Percentiles rank a stretch among this genome's conserved stretches.
phyloP scores from a whole-genome alignment of 2,113 vertebrate species.

The Heteronetta atricapilla region DNA sequence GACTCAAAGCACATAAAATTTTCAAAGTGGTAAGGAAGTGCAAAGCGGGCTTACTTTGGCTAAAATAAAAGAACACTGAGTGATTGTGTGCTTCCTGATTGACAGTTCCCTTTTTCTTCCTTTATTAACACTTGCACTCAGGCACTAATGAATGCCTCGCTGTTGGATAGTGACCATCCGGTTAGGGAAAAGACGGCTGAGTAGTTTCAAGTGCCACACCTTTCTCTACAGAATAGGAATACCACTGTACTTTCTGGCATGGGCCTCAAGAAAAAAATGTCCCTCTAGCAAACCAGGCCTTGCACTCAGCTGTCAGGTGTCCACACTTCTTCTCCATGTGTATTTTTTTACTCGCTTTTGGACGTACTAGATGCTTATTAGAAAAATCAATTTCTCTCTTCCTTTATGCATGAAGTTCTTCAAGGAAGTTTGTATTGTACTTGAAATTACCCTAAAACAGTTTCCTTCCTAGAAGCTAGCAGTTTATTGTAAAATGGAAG shows the following conservation, averaged over 20 bases:
- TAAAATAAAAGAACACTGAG: neutral
- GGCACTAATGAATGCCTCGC: neutral
- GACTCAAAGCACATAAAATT: constrained; percentile 16
- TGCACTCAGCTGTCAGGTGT: neutral
- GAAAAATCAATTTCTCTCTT: neutral
- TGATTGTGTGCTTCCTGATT: neutral
- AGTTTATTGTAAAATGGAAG: neutral
- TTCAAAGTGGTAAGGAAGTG: neutral
- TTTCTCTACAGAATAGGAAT: neutral
- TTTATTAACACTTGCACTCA: neutral
- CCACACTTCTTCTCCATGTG: neutral
- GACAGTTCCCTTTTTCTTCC: constrained; percentile 5
- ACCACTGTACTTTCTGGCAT: neutral
- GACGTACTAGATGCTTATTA: neutral
- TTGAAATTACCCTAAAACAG: neutral
- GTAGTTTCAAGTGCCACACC: neutral
- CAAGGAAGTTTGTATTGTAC: neutral
- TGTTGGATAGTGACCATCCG: neutral
- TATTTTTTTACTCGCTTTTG: neutral
- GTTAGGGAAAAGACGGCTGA: neutral
- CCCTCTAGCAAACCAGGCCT: neutral
- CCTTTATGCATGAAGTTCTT: neutral
- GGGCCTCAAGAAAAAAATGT: neutral
- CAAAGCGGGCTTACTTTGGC: constrained; percentile 12
- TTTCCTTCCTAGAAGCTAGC: neutral